These are phyloP conservation scores for Microtus pennsylvanicus DNA, from an alignment of 2,113 vertebrate genomes.

Conservation along the genomic window DNA sequence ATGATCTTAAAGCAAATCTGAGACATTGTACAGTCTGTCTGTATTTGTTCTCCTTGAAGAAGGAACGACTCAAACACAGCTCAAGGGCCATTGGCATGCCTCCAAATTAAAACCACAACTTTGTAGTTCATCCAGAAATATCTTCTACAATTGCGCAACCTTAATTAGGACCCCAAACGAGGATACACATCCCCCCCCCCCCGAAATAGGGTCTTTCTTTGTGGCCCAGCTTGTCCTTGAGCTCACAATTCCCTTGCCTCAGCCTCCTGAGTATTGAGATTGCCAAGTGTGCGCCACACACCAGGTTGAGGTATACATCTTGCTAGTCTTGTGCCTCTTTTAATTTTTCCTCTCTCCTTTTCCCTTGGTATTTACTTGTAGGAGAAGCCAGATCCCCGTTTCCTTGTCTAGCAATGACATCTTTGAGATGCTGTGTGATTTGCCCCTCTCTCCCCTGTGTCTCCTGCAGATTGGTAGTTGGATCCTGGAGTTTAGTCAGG, in stretches of 20 bases:
- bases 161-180: not conserved
- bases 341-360: not conserved
- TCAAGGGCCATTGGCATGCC: not conserved
- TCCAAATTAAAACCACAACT: not conserved
- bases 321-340: not conserved
- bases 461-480: no score
- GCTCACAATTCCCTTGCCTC: not conserved
- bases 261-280: not conserved
- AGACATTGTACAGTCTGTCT: not conserved
- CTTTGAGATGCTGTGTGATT: not conserved
- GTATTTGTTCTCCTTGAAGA: not conserved
- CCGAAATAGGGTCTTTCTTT: not conserved
- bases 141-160: not conserved
- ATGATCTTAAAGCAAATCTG: not conserved
- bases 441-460: not conserved
- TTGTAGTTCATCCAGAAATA: not conserved
- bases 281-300: fast-evolving
- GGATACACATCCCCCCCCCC: not conserved
- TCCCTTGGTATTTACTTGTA: not conserved
- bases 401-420: not conserved
- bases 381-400: not conserved
- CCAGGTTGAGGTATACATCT: not conserved
- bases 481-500: not conserved
- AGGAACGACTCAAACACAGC: not conserved
- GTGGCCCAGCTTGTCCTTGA: not conserved